Percentiles rank a stretch among this genome's conserved stretches.
Conservation (phyloP, 1,140 invertebrate genomes). For the Leptoteleia sp. region DNA sequence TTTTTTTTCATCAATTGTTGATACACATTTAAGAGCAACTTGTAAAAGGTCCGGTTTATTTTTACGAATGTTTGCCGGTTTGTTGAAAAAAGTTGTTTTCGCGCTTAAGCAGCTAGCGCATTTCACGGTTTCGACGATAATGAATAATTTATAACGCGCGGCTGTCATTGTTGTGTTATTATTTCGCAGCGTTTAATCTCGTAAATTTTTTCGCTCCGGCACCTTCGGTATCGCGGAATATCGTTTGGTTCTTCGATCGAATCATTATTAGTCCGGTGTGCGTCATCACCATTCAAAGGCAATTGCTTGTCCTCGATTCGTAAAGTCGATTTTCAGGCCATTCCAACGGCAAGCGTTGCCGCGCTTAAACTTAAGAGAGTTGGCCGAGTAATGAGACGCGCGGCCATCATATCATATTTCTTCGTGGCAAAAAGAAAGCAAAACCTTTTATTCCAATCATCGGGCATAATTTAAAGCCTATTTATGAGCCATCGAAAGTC, state of each 20-base stretch:
- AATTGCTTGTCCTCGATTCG: conserved; percentile 60
- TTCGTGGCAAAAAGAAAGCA: conserved; percentile 47
- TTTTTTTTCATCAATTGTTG: too few relatives aligned
- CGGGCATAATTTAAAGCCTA: conserved; percentile 31
- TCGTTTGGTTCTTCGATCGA: conserved; percentile 47
- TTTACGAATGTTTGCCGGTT: too few relatives aligned
- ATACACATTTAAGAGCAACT: too few relatives aligned
- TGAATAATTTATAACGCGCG: conserved; percentile 45
- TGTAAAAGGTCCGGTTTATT: too few relatives aligned
- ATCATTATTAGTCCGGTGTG: conserved; percentile 48
- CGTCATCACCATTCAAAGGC: conserved; percentile 60
- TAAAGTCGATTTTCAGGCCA: conserved; percentile 66
- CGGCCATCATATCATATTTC: conserved; percentile 47
- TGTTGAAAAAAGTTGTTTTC: too few relatives aligned
- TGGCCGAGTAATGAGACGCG: conserved; percentile 40
- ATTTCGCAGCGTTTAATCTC: conserved; percentile 29
- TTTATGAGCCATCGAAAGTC: conserved; percentile 31
- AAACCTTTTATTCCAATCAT: conserved; percentile 51
- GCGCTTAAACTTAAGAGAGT: conserved; percentile 42
- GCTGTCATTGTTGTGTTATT: conserved; percentile 25
- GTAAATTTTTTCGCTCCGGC: conserved; percentile 17
- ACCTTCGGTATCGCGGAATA: conserved; percentile 32
- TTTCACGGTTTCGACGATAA: conserved; percentile 22
- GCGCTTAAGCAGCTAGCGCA: too few relatives aligned
- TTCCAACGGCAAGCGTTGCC: conserved; percentile 51